phyloP scores from a whole-genome alignment of 1,140 invertebrate genomes.

The Bombus pascuorum region DNA sequence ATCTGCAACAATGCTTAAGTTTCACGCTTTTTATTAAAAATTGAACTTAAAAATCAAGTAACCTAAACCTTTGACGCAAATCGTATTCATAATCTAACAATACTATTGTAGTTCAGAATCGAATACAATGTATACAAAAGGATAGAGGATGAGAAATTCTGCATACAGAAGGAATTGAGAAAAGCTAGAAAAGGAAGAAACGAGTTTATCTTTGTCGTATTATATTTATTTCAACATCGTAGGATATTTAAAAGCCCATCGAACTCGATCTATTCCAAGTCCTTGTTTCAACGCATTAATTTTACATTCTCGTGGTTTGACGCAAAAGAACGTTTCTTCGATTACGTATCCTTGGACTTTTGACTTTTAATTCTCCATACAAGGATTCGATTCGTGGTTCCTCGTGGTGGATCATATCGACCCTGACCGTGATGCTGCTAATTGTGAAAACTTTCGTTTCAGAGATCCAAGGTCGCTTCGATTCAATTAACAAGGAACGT shows the following conservation, averaged over 20 bases:
- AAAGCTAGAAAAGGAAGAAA: too few species aligned
- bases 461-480: constrained; percentile 8
- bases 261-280: background rate
- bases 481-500: constrained; percentile 25
- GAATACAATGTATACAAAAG: background rate
- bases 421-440: background rate
- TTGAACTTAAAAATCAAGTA: background rate
- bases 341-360: background rate
- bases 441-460: background rate
- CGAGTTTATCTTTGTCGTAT: background rate
- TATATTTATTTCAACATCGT: background rate
- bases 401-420: background rate
- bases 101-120: background rate
- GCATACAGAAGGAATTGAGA: background rate
- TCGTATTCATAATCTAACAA: background rate
- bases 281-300: background rate
- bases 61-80: background rate
- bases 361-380: background rate
- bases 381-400: background rate
- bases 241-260: background rate
- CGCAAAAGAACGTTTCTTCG: background rate
- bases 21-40: background rate
- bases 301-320: background rate
- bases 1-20: background rate
- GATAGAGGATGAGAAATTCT: too few species aligned